Evolutionary conservation across 2,797 vertebrate species (phyloP), one percentile per base, ranked within the genome.

Genomic region (Pipistrellus kuhlii): DNA sequence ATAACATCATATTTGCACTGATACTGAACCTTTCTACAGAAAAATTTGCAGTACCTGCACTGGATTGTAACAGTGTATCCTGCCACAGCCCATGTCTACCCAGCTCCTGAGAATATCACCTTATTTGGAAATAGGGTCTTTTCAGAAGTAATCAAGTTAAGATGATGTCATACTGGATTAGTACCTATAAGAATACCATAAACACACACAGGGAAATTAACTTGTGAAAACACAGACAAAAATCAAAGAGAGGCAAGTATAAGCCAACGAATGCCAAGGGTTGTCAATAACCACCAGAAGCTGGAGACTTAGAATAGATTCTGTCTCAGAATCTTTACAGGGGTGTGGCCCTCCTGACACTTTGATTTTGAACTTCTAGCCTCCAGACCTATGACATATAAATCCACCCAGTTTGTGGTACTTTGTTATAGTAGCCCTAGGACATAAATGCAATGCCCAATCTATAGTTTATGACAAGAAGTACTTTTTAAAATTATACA

Each of bases 51-150:
- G 59, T 35, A 27, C 4, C 23, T 35, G 6, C 17, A n/a, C 48
- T 88, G 3, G 62, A 46, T 41, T 64, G 5, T 75, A 55, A 59
- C n/a, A 35, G 21, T 21, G 21, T 32, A 27, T 48, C 12, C 21
- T 48, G 41, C 48, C 77, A 44, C 57, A 87, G 35, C 46, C 46
- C 46, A 32, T 68, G 44, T 27, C 25, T 10, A 55, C 41, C 27
- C 18, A 77, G 72, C 85, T 77, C 35, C 62, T 89, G 41, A 23
- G 14, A 64, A 25, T n/a, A 64, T 30, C 12, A 32, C 20, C 44
- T 93, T 66, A 73, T 93, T 90, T 84, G 48, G 51, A 88, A 87
- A 57, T 35, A 62, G 38, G 21, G 53, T 62, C 71, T 88, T 72
- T 95, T 41, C 0, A 38, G 62, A 25, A 3, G 0, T 62, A 38